phyloP scores from a whole-genome alignment of 2,888 invertebrate genomes.

The Auanema sp. region DNA sequence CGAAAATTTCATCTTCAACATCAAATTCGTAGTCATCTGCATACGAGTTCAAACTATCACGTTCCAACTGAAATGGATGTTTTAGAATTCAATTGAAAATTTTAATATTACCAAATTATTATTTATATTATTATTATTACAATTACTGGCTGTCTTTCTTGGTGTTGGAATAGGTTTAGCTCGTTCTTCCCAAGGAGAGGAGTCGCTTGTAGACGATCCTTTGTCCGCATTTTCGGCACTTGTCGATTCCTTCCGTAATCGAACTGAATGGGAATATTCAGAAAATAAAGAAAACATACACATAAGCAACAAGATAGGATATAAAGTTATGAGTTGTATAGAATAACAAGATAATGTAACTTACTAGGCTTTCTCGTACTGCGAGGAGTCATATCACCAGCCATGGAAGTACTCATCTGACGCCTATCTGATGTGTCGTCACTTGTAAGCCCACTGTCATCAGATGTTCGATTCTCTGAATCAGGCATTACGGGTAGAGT shows the following conservation, averaged over 20 bases:
- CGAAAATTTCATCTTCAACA: slow-evolving; percentile 56
- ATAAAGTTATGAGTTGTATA: background rate
- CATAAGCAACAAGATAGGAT: background rate
- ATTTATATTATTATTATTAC: slow-evolving; percentile 16
- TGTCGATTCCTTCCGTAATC: slow-evolving; percentile 18
- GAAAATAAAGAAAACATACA: background rate
- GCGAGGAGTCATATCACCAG: slow-evolving; percentile 29
- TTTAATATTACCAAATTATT: background rate
- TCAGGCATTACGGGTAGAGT: slow-evolving; percentile 48
- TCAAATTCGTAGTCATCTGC: slow-evolving; percentile 58
- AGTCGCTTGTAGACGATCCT: slow-evolving; percentile 46
- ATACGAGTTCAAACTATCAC: slow-evolving; percentile 56
- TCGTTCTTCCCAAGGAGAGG: slow-evolving; percentile 49
- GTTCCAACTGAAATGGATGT: slow-evolving; percentile 40
- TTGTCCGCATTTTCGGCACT: slow-evolving; percentile 15
- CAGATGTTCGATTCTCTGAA: slow-evolving; percentile 52
- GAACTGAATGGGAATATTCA: slow-evolving; percentile 9
- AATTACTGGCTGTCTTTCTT: slow-evolving; percentile 13
- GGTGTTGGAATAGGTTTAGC: slow-evolving; percentile 45
- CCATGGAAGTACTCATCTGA: slow-evolving; percentile 39
- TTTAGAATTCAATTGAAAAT: background rate
- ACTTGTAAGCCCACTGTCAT: slow-evolving; percentile 56
- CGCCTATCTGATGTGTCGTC: slow-evolving; percentile 45
- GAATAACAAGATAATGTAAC: background rate
- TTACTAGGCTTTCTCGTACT: slow-evolving; percentile 28